Evolutionary conservation across 2,797 vertebrate species (phyloP), one percentile per base, ranked within the genome.

Genomic region (Cryptoprocta ferox): DNA sequence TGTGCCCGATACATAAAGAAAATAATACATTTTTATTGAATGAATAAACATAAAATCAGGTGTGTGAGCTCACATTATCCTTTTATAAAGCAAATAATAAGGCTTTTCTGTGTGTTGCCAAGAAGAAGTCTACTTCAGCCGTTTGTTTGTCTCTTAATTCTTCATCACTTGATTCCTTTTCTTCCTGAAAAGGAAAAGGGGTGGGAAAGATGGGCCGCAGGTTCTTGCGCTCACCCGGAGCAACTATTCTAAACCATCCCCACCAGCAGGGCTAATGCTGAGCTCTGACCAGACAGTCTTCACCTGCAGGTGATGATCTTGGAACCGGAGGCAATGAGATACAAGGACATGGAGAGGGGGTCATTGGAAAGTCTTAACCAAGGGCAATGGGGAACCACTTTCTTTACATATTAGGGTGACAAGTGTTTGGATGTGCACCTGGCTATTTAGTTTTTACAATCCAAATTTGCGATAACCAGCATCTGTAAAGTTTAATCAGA

Each of bases 401-500:
- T 39, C 63, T 85, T 91, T 83, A 45, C 26, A 7, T 12, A 37
- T 50, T 71, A 70, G 18, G 79, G 61, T 35, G n/a, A 59, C 28
- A 50, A 80, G 15, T 28, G 5, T 32, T 79, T 84, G 88, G 73
- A 39, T 80, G 50, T 15, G 89, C 28, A 91, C 35, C 35, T 78
- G 45, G 35, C 50, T 59, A 18, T 93, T 95, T 78, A 37, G 65
- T n/a, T 70, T 91, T 95, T 63, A 76, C 26, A 71, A 16, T 6
- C 24, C n/a, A 10, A 37, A 42, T 88, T 68, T 45, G 53, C 96
- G 85, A 94, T 63, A 83, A 92, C 66, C 6, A 70, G 50, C 35
- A 15, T 76, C 59, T 81, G n/a, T 61, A 48, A 61, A 50, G 16
- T 80, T 94, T 70, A 94, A 97, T 97, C 94, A 96, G 89, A 85